These are phyloP conservation scores for Pungitius pungitius DNA, from an alignment of 2,113 vertebrate species.

Conservation along the genomic window DNA sequence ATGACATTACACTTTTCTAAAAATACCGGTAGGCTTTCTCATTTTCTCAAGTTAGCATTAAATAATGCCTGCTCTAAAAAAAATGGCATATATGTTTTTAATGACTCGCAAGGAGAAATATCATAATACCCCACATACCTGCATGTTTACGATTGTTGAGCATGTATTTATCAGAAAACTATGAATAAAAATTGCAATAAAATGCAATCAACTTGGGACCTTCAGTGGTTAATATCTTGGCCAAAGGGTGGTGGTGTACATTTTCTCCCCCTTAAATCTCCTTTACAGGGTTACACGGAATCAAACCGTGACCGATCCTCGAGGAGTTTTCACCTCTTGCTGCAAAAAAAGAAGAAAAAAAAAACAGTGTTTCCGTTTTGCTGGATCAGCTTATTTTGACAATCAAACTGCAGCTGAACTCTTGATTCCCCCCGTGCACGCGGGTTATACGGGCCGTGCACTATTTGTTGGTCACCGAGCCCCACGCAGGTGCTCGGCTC, in stretches of 20 bases:
- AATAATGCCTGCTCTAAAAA: neutral
- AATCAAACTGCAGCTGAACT: neutral
- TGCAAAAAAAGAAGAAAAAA: too few relatives aligned
- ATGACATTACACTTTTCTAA: too few relatives aligned
- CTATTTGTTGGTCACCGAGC: neutral
- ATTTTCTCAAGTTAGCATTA: neutral
- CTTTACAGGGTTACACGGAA: slow-evolving; percentile 89
- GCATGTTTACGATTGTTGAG: neutral
- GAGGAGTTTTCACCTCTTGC: slow-evolving; percentile 25
- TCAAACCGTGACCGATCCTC: slow-evolving; percentile 89
- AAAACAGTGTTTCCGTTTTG: slow-evolving; percentile 18
- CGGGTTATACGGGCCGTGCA: neutral
- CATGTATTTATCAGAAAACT: neutral
- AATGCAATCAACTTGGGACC: neutral
- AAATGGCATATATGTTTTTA: too few relatives aligned
- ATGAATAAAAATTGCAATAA: too few relatives aligned
- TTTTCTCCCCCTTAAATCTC: slow-evolving; percentile 76
- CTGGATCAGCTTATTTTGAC: slow-evolving; percentile 39
- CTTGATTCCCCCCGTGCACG: neutral
- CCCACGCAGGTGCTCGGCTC: neutral
- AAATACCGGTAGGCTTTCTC: too few relatives aligned
- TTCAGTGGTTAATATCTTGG: neutral
- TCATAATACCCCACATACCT: too few relatives aligned
- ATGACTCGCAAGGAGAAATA: too few relatives aligned
- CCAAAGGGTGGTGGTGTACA: neutral